Conservation (phyloP, 2,113 vertebrate species). For the Blennius ocellaris region DNA sequence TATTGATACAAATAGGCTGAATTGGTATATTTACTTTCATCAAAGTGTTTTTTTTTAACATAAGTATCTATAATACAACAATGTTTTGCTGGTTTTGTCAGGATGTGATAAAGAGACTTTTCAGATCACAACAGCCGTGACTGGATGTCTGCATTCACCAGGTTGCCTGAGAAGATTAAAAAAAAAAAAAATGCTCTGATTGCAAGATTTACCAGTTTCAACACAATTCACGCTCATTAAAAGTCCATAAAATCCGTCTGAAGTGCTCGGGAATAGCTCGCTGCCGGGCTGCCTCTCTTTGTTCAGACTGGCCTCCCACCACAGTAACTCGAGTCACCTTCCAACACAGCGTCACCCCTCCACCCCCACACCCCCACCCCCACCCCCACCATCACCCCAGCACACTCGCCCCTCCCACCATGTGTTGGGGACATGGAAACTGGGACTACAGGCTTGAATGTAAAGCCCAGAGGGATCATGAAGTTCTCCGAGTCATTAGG, state of each 20-base stretch:
- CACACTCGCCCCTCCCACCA: conserved; percentile 41
- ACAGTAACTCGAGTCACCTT: conserved; percentile 62
- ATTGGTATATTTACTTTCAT: no score
- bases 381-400: conserved; percentile 2
- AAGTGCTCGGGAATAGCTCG: conserved; percentile 19
- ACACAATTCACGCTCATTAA: conserved; percentile 61
- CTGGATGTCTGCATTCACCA: neutral
- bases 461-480: conserved; percentile 61
- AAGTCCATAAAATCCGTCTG: conserved; percentile 56
- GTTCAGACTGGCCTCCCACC: conserved; percentile 54
- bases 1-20: no score
- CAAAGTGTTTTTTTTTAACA: no score
- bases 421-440: conserved; percentile 60
- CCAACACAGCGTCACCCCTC: conserved; percentile 15
- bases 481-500: conserved; percentile 42
- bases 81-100: no score
- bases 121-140: neutral
- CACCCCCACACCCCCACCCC: conserved; percentile 8
- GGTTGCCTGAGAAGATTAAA: conserved; percentile 2
- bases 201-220: conserved; percentile 29
- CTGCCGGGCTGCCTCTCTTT: conserved; percentile 44
- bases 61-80: no score
- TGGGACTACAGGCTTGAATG: conserved; percentile 47
- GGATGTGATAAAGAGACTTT: no score
- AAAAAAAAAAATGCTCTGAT: neutral